phyloP scores from a whole-genome alignment of 2,113 vertebrate species.

The Neopipo cinnamomea region DNA sequence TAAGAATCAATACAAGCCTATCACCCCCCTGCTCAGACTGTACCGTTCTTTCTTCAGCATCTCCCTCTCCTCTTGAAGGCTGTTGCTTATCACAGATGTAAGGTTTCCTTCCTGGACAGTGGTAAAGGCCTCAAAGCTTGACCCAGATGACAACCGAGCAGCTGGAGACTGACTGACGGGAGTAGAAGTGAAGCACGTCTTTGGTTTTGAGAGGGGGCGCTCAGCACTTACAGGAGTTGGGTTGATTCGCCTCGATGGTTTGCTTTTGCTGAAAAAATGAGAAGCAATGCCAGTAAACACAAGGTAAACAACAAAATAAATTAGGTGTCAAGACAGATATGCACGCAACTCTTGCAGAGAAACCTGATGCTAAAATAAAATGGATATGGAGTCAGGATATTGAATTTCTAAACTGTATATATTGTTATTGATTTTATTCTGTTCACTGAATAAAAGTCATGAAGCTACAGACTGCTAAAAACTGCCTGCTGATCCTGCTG shows the following conservation, averaged over 20 bases:
- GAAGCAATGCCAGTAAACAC: not conserved
- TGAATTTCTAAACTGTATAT: not conserved
- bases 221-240: slow-evolving; percentile 93
- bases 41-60: slow-evolving; percentile 93
- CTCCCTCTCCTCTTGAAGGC: slow-evolving; percentile 92
- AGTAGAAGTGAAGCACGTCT: slow-evolving; percentile 94
- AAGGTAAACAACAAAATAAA: not conserved
- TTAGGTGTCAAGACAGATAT: not conserved
- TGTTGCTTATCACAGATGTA: slow-evolving; percentile 40
- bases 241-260: slow-evolving; percentile 94
- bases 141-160: slow-evolving; percentile 60
- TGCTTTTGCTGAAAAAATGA: slow-evolving; percentile 77
- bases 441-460: not conserved
- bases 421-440: not conserved
- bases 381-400: not conserved
- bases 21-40: not conserved
- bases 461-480: not conserved
- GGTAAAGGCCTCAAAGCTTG: slow-evolving; percentile 67
- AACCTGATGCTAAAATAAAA: not conserved
- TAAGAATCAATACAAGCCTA: not conserved
- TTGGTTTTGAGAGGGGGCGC: slow-evolving; percentile 88
- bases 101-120: slow-evolving; percentile 55
- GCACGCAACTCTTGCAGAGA: not conserved
- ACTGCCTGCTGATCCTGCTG: not conserved
- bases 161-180: slow-evolving; percentile 81